A percentile compares a stretch with the other conserved stretches of the same genome.
These are phyloP conservation scores for Calephelis perditalis DNA, from an alignment of 2,888 invertebrate genomes.

Conservation along the genomic window DNA sequence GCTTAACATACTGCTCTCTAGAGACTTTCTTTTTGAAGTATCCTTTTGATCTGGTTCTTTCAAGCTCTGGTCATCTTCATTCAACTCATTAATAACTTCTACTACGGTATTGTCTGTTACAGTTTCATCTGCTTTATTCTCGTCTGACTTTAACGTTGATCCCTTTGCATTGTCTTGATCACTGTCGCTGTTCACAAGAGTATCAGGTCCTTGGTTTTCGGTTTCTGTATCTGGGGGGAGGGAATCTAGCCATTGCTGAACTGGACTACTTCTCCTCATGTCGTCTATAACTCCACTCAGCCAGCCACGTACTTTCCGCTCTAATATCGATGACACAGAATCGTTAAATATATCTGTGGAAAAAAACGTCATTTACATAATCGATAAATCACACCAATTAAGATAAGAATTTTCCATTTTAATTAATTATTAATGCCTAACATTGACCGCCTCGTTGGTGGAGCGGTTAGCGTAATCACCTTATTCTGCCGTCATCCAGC, in stretches of 20 bases:
- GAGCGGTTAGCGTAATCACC: too few species aligned
- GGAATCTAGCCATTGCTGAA: slow-evolving; percentile 88
- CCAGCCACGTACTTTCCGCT: slow-evolving; percentile 69
- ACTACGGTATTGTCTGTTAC: slow-evolving; percentile 55
- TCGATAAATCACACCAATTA: not conserved
- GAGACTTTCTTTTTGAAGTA: slow-evolving; percentile 56
- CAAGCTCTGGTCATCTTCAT: slow-evolving; percentile 45
- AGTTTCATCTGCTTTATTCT: slow-evolving; percentile 55
- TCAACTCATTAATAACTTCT: slow-evolving; percentile 27
- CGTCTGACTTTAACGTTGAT: slow-evolving; percentile 48
- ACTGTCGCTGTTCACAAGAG: slow-evolving; percentile 21
- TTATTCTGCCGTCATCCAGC: too few species aligned
- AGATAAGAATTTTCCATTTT: too few species aligned
- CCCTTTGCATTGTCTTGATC: slow-evolving; percentile 35
- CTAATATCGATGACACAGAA: slow-evolving; percentile 65
- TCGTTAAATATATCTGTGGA: slow-evolving; percentile 66
- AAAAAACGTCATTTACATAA: slow-evolving; percentile 13
- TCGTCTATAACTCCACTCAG: slow-evolving; percentile 72
- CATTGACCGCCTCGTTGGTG: too few species aligned
- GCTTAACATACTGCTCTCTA: slow-evolving; percentile 56
- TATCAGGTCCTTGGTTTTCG: slow-evolving; percentile 26
- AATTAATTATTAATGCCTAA: too few species aligned
- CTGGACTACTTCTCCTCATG: slow-evolving; percentile 82
- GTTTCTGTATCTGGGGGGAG: slow-evolving; percentile 65
- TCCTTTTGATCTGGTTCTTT: slow-evolving; percentile 54